Evolutionary conservation across 2,797 vertebrate genomes (phyloP).

Genomic region (Coluber constrictor): DNA sequence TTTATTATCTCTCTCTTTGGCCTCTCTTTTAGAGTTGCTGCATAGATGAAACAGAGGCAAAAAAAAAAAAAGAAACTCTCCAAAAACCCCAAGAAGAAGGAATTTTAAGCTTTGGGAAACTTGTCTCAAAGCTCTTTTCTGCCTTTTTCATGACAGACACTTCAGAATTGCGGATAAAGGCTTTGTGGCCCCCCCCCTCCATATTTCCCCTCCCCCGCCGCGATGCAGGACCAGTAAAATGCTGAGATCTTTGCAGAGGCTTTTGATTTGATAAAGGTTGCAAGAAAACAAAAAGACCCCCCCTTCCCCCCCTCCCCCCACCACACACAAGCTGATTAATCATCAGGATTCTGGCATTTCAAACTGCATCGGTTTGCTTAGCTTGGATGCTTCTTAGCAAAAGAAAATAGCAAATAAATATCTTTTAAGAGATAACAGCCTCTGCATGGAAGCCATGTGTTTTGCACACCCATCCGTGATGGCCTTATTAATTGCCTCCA

Average conservation of each 20-base stretch:
- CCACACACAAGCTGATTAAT: neutral
- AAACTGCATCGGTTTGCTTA: neutral
- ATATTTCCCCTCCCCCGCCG: rapidly evolving
- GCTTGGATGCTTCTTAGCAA: neutral
- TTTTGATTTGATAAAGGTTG: neutral
- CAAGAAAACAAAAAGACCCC: neutral
- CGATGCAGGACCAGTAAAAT: neutral
- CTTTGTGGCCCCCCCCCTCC: rapidly evolving
- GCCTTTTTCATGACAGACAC: neutral
- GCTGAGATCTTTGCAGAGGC: neutral
- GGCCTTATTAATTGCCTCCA: conserved; percentile 18
- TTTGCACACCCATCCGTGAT: neutral
- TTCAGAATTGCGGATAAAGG: neutral
- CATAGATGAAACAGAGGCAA: too few species aligned
- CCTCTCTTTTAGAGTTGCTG: neutral
- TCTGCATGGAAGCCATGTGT: neutral
- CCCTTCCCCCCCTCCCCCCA: too few species aligned
- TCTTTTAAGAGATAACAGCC: neutral
- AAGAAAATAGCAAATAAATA: neutral
- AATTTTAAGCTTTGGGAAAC: neutral
- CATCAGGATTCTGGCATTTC: neutral
- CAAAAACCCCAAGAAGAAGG: too few species aligned
- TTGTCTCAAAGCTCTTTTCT: neutral
- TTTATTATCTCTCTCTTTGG: neutral
- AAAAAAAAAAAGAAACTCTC: too few species aligned